Conservation (phyloP, 1,140 invertebrate species). For the Bombus difficillimus region DNA sequence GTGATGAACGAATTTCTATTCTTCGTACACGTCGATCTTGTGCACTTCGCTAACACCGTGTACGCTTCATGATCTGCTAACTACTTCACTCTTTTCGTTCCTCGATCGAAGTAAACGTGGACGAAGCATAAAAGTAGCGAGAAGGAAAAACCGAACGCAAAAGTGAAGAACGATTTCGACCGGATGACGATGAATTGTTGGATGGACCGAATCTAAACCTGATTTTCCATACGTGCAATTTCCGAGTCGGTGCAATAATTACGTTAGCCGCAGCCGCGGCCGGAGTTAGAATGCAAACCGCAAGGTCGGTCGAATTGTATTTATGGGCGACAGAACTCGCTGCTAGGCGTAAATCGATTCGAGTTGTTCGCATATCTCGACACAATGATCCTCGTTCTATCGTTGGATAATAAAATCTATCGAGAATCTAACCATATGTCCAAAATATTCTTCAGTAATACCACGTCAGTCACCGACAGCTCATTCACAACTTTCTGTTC, state of each 20-base stretch:
- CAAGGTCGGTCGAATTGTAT: constrained; percentile 66
- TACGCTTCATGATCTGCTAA: too few species aligned
- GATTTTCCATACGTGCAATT: constrained; percentile 65
- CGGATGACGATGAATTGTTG: background rate
- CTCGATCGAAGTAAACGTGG: background rate
- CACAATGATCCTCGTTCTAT: background rate
- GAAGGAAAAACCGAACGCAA: background rate
- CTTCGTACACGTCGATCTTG: background rate
- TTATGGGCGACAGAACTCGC: constrained; percentile 54
- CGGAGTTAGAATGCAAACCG: constrained; percentile 68
- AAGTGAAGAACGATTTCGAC: background rate
- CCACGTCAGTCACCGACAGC: background rate
- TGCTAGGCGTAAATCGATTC: constrained; percentile 47
- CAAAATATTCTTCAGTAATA: background rate
- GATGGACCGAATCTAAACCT: constrained; percentile 29
- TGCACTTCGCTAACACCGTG: background rate
- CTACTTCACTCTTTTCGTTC: background rate
- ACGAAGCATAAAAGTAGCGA: background rate
- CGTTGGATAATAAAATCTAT: background rate
- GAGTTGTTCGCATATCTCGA: constrained; percentile 35
- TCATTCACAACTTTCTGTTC: background rate
- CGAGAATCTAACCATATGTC: background rate
- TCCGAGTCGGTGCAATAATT: constrained; percentile 61
- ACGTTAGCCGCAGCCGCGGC: constrained; percentile 56
- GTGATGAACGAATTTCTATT: background rate